Evolutionary conservation across 2,797 vertebrate species (phyloP).

Genomic region (Smutsia temminckii): DNA sequence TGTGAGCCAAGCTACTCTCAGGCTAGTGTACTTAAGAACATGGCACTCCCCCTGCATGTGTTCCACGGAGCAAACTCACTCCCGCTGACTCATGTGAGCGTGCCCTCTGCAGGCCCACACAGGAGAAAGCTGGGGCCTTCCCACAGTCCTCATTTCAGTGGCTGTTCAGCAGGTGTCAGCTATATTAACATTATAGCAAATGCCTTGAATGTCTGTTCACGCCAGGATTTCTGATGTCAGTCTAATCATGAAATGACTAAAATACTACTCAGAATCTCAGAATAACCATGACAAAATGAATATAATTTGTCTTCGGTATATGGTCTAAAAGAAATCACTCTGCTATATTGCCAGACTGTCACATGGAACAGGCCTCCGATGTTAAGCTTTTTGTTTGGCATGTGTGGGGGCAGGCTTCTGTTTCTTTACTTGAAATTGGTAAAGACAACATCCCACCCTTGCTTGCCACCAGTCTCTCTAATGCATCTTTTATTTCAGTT

Average conservation of each 20-base stretch:
- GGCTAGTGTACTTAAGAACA: background rate
- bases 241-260: background rate
- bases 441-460: background rate
- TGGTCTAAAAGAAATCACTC: background rate
- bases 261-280: conserved; percentile 26
- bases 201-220: conserved; percentile 20
- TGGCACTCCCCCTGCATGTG: too few relatives aligned
- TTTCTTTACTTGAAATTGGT: background rate
- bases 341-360: background rate
- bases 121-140: background rate
- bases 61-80: background rate
- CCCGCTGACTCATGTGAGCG: background rate
- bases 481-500: background rate
- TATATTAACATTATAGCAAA: conserved; percentile 22
- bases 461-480: background rate
- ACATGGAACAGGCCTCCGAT: background rate
- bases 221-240: background rate
- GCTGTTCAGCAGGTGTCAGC: conserved; percentile 49
- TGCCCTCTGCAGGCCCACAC: background rate
- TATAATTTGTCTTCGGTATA: background rate
- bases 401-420: background rate
- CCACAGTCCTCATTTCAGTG: background rate
- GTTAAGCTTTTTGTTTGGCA: background rate
- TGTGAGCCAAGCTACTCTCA: background rate
- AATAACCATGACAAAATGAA: background rate